Percentiles rank a stretch among this genome's conserved stretches.
Evolutionary conservation across 1,140 invertebrate species (phyloP).

Genomic region (Aphidius gifuensis): DNA sequence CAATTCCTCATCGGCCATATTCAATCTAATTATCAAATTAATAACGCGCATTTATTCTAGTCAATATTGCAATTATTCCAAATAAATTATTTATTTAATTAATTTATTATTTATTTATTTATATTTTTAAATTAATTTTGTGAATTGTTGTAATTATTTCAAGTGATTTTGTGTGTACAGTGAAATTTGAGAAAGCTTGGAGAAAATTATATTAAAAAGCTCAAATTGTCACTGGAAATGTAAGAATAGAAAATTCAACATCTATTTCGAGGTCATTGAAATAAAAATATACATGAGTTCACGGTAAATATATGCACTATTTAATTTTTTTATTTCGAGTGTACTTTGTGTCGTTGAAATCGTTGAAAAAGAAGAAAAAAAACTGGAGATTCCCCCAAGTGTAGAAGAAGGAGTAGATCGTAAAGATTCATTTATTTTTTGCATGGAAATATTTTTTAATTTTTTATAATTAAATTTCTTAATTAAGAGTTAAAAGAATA

Average conservation of each 20-base stretch:
- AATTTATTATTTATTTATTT: neutral
- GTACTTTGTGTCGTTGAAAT: no score
- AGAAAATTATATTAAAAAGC: slow-evolving; percentile 13
- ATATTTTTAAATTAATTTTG: neutral
- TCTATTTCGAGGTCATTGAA: slow-evolving; percentile 36
- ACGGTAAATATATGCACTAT: slow-evolving; percentile 30
- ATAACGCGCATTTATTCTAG: neutral
- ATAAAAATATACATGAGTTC: neutral
- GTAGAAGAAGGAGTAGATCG: no score
- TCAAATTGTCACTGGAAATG: slow-evolving; percentile 29
- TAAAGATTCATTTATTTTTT: no score
- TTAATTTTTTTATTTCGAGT: slow-evolving; percentile 3
- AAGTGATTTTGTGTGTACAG: slow-evolving; percentile 4
- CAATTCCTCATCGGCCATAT: neutral
- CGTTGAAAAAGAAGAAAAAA: no score
- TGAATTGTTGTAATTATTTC: neutral
- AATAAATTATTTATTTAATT: slow-evolving; percentile 26
- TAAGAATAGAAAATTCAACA: slow-evolving; percentile 28
- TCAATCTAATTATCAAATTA: no score
- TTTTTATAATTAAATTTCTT: no score
- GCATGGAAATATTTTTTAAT: no score
- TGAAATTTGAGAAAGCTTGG: no score
- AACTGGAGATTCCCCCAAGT: no score
- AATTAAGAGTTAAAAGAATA: no score
- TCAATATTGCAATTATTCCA: neutral